Percentiles rank a stretch among this genome's conserved stretches.
Conservation (phyloP, 2,113 vertebrate species). For the Typhlomys cinereus region DNA sequence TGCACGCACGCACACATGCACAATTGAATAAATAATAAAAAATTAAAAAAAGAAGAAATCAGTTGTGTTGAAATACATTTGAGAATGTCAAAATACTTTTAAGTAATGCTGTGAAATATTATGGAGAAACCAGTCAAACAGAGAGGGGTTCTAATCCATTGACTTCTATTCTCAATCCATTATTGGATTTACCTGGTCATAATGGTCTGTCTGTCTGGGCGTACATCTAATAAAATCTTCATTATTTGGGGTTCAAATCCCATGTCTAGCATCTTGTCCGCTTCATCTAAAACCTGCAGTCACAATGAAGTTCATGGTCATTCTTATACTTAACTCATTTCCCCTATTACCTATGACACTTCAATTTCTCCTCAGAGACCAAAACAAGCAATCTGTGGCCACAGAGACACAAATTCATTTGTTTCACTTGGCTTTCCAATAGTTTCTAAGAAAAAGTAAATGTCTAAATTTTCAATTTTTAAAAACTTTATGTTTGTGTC, state of each 20-base stretch:
- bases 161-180: not conserved
- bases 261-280: slow-evolving; percentile 98
- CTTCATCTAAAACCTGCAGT: slow-evolving; percentile 95
- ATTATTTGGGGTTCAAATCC: slow-evolving; percentile 99
- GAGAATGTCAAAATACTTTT: slow-evolving; percentile 8
- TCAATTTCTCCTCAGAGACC: not conserved
- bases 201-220: slow-evolving; percentile 95
- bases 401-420: not conserved
- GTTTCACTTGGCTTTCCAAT: not conserved
- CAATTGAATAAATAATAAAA: too few relatives aligned
- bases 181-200: slow-evolving; percentile 93
- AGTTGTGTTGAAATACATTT: not conserved
- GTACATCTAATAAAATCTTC: slow-evolving; percentile 97
- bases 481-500: too few relatives aligned
- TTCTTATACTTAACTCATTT: slow-evolving; percentile 4
- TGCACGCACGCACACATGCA: too few relatives aligned
- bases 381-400: slow-evolving; percentile 2
- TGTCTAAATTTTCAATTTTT: slow-evolving; percentile 14
- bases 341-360: not conserved
- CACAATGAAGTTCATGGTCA: slow-evolving; percentile 35
- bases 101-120: slow-evolving; percentile 9
- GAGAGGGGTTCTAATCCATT: not conserved
- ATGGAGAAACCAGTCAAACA: not conserved
- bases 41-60: too few relatives aligned
- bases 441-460: slow-evolving; percentile 24